These are phyloP conservation scores for Diplogasteroides magnus DNA, from an alignment of 1,140 invertebrate genomes.

Conservation along the genomic window DNA sequence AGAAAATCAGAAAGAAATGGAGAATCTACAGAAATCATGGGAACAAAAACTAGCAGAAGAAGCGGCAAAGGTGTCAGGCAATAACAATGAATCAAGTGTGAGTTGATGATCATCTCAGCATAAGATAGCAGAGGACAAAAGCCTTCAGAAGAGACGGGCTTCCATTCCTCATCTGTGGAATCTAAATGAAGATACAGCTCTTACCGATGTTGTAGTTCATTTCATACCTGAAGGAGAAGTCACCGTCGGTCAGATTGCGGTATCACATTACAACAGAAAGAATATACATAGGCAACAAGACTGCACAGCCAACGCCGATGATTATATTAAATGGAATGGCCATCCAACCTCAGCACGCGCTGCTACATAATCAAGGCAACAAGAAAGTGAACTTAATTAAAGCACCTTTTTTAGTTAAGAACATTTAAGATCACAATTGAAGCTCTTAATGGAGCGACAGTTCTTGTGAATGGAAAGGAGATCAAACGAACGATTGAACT, in stretches of 20 bases:
- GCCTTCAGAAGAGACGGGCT: constrained; percentile 59
- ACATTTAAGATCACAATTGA: neutral
- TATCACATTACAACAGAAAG: neutral
- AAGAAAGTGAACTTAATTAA: constrained; percentile 59
- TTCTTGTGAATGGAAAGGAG: constrained; percentile 62
- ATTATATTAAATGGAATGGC: constrained; percentile 63
- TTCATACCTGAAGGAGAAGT: constrained; percentile 60
- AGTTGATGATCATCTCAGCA: constrained; percentile 24
- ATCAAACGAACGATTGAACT: constrained; percentile 58
- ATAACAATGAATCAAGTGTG: constrained; percentile 10
- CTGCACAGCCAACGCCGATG: constrained; percentile 34
- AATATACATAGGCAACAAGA: constrained; percentile 30
- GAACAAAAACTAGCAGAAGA: constrained; percentile 61
- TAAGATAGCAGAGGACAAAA: constrained; percentile 9
- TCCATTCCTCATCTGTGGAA: constrained; percentile 63
- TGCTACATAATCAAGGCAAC: constrained; percentile 57
- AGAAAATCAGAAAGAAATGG: constrained; percentile 63
- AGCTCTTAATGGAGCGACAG: constrained; percentile 55
- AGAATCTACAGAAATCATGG: constrained; percentile 62
- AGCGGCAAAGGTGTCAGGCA: constrained; percentile 49
- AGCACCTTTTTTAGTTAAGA: neutral
- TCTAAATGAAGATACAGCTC: constrained; percentile 64
- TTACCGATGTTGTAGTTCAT: constrained; percentile 63
- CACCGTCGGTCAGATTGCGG: constrained; percentile 56
- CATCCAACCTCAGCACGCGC: constrained; percentile 62